Evolutionary conservation across 1,140 invertebrate genomes (phyloP), one percentile per base, ranked within the genome.

Genomic region (Pogonomyrmex californicus): DNA sequence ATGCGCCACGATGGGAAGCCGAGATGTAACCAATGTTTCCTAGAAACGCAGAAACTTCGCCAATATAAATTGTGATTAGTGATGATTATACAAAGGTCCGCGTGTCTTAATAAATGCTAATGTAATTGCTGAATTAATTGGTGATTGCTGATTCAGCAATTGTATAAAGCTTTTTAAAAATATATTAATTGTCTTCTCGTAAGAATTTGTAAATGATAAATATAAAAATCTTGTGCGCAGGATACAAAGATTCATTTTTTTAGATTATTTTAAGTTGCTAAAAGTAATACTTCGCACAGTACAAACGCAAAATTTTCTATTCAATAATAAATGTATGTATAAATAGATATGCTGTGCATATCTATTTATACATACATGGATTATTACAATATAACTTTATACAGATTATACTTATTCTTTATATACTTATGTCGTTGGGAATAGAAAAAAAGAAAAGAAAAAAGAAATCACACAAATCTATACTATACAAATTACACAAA

Each of bases 11-110:
- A 60, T 38, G 30, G 30, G 4, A 30, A 68, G 41, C 47, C 58
- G 47, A 0, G 33, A 23, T 51, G 12, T 66, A 66, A 79, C 7
- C n/a, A 30, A 17, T 66, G 65, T 81, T 68, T 41, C 49, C 23
- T 41, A 30, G 62, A 41, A 66, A 68, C 44, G 30, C 76, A 44
- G 47, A 54, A 63, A 41, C 33, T 66, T 63, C 1, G 44, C 36
- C 47, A 54, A 41, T 5, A 1, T 60, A 33, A 78, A 65, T 65
- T 17, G 3, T 3, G 30, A 77, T 62, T 77, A 77, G 23, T 77
- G 23, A 62, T 3, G n/a, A 60, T 60, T 41, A 12, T 17, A 23
- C 23, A 62, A 47, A 77, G 30, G 6, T 68, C 4, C 7, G 44
- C 5, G 23, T 23, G 23, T 33, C 4, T 44, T 76, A 60, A 33